Evolutionary conservation across 2,113 vertebrate species (phyloP).

Genomic region (Isurus oxyrinchus): DNA sequence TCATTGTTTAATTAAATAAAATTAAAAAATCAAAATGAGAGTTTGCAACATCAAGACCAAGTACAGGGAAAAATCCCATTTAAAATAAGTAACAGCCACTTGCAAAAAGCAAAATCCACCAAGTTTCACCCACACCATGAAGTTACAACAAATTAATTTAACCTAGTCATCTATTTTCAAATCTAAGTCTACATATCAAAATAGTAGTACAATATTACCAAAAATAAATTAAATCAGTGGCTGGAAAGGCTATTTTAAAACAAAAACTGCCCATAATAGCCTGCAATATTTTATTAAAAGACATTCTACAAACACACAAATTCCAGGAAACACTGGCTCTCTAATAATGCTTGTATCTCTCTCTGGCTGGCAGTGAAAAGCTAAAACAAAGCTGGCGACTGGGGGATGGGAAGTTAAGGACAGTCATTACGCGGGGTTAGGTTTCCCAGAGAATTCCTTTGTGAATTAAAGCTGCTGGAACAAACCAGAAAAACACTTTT

Average conservation of each 20-base stretch:
- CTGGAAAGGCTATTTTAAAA: not conserved
- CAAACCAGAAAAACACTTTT: conserved; percentile 1
- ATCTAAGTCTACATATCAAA: not conserved
- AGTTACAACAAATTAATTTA: not conserved
- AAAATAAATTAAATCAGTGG: not conserved
- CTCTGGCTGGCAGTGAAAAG: not conserved
- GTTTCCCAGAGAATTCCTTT: conserved; percentile 26
- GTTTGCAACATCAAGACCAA: not conserved
- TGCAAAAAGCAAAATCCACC: not conserved
- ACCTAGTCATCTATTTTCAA: not conserved
- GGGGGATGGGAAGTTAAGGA: not conserved
- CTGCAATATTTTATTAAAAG: not conserved
- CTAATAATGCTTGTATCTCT: not conserved
- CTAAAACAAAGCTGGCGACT: conserved; percentile 10
- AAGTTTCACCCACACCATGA: not conserved
- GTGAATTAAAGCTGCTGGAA: not conserved
- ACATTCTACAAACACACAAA: not conserved
- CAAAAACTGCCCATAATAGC: not conserved
- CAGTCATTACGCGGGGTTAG: not conserved
- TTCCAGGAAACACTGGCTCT: not conserved
- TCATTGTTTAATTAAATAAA: not conserved
- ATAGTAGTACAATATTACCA: not conserved
- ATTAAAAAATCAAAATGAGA: not conserved
- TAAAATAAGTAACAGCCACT: not conserved
- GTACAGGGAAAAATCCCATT: not conserved